Evolutionary conservation across 2,888 invertebrate species (phyloP).

Genomic region (Drosophila buzzatii): DNA sequence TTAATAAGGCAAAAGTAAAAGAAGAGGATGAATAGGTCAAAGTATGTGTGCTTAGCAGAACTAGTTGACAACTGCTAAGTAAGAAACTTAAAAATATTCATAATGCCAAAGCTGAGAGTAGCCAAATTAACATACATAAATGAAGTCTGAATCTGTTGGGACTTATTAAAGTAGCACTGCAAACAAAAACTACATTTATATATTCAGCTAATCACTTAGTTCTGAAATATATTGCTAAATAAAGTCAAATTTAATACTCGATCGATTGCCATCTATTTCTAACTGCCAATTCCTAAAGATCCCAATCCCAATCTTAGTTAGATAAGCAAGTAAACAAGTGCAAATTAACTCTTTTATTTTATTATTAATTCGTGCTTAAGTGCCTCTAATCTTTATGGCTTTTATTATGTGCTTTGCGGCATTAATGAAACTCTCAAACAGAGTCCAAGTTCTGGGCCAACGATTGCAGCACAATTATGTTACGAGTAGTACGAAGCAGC

Average conservation of each 20-base stretch:
- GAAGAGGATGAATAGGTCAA: background rate
- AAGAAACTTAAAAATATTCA: background rate
- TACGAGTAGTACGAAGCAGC: conserved; percentile 3
- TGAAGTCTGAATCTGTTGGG: background rate
- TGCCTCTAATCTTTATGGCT: conserved; percentile 20
- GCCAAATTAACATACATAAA: background rate
- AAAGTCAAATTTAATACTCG: background rate
- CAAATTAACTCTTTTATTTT: conserved; percentile 16
- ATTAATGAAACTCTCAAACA: conserved; percentile 8
- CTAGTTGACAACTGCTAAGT: background rate
- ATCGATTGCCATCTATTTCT: background rate
- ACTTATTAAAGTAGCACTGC: background rate
- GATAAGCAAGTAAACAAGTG: background rate
- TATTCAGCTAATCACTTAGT: too few relatives aligned
- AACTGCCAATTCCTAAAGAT: background rate
- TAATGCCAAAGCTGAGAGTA: background rate
- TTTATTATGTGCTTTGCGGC: conserved; percentile 2
- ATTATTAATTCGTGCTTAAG: conserved; percentile 16
- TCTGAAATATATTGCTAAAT: too few relatives aligned
- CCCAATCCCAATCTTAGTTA: background rate
- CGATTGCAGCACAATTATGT: conserved; percentile 31
- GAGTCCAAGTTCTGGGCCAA: conserved; percentile 3
- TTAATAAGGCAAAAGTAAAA: conserved; percentile 1
- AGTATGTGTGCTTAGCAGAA: background rate
- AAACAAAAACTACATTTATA: background rate